Percentiles rank a stretch among this genome's conserved stretches.
Conservation (phyloP, 2,797 vertebrate genomes). For the Oryzias dopingdopingensis region DNA sequence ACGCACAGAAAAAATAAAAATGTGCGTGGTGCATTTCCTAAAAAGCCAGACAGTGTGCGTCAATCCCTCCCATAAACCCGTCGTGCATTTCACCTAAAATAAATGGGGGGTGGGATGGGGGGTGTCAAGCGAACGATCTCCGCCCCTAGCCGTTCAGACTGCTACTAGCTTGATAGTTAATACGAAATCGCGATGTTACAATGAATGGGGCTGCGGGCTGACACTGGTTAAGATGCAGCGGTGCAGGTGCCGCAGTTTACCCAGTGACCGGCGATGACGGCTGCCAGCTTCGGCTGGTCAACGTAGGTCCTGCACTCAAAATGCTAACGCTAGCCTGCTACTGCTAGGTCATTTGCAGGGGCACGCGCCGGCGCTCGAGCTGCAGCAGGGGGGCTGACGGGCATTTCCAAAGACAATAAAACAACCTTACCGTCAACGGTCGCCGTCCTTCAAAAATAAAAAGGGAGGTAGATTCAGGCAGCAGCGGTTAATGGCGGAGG, state of each 20-base stretch:
- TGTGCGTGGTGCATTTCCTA: no score
- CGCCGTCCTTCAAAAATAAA: slow-evolving; percentile 28
- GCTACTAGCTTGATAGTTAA: no score
- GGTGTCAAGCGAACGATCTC: no score
- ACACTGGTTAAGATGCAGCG: neutral
- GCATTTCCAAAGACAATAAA: slow-evolving; percentile 15
- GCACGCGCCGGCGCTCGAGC: slow-evolving; percentile 20
- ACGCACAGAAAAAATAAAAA: no score
- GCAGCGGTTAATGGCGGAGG: slow-evolving; percentile 75
- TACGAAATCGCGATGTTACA: no score
- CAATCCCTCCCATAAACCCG: no score
- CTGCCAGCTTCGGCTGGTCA: slow-evolving; percentile 13
- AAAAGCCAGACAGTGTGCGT: no score
- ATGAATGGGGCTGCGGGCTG: no score
- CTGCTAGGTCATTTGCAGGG: slow-evolving; percentile 25
- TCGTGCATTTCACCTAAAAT: no score
- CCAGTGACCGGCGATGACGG: neutral
- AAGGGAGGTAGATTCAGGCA: slow-evolving; percentile 54
- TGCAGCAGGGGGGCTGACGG: slow-evolving; percentile 11
- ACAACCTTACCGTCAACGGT: slow-evolving; percentile 66
- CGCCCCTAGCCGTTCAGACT: no score
- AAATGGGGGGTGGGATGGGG: no score
- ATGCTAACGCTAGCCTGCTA: slow-evolving; percentile 41
- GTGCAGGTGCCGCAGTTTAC: slow-evolving; percentile 11
- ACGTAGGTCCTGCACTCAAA: slow-evolving; percentile 21